A percentile compares a stretch with the other conserved stretches of the same genome.
These are phyloP conservation scores for Harpagoxenus sublaevis DNA, from an alignment of 2,888 invertebrate genomes.

Conservation along the genomic window DNA sequence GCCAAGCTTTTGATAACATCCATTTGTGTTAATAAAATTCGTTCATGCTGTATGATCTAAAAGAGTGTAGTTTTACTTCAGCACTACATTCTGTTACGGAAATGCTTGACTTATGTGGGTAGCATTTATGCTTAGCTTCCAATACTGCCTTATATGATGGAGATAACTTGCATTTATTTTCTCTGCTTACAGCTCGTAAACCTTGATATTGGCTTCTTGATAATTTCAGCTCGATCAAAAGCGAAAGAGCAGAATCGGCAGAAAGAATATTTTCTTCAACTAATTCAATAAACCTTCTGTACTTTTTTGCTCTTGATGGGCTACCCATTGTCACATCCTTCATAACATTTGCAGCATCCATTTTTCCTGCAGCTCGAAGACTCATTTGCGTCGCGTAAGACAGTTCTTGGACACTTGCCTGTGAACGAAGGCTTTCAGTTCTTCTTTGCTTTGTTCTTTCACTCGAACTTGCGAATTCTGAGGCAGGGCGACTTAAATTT, in stretches of 20 bases:
- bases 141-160: neutral
- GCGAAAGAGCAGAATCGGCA: neutral
- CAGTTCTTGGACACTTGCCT: neutral
- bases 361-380: neutral
- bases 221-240: neutral
- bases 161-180: slow-evolving; percentile 12
- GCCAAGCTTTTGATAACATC: no score
- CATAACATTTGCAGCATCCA: neutral
- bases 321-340: neutral
- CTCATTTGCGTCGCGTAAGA: neutral
- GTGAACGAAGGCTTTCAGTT: slow-evolving; percentile 14
- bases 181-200: neutral
- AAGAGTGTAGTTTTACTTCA: neutral
- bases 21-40: no score
- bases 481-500: neutral
- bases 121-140: neutral
- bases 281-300: neutral
- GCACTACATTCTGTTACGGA: neutral
- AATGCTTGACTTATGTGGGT: neutral
- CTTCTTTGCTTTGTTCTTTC: slow-evolving; percentile 16
- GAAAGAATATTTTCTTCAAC: neutral
- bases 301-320: neutral
- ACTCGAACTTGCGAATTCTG: neutral
- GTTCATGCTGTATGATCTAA: neutral
- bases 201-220: neutral